phyloP scores from a whole-genome alignment of 2,888 invertebrate species.

The Andrena haemorrhoa region DNA sequence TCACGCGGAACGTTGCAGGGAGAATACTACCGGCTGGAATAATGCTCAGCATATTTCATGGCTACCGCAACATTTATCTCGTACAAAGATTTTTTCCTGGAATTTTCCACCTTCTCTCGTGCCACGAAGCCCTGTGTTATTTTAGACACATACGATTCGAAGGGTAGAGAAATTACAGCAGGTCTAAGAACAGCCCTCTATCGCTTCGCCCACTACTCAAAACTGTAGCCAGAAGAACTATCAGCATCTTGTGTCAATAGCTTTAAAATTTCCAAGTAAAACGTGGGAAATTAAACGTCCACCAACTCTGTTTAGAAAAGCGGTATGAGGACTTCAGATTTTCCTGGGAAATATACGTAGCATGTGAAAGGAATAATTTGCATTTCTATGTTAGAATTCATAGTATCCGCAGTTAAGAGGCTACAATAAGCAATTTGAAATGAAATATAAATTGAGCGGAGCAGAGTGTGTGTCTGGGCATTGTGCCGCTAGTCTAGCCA shows the following conservation, averaged over 20 bases:
- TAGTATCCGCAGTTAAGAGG: constrained; percentile 40
- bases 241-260: neutral
- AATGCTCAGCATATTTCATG: constrained; percentile 44
- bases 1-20: constrained; percentile 39
- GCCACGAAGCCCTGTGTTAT: neutral
- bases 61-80: constrained; percentile 37
- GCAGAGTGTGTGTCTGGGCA: constrained; percentile 11
- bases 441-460: constrained; percentile 53
- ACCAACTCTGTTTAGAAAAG: neutral
- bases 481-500: constrained; percentile 12
- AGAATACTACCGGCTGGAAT: constrained; percentile 29
- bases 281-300: too few species aligned
- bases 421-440: constrained; percentile 59
- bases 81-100: constrained; percentile 15
- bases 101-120: neutral
- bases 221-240: neutral
- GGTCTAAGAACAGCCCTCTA: too few species aligned
- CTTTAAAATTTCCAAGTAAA: neutral
- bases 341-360: constrained; percentile 3
- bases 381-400: neutral
- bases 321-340: neutral
- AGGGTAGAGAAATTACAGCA: neutral
- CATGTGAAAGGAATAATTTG: constrained; percentile 20
- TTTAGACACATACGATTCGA: neutral
- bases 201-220: too few species aligned